These are phyloP conservation scores for Scleropages formosus DNA, from an alignment of 2,797 vertebrate genomes.

Conservation along the genomic window DNA sequence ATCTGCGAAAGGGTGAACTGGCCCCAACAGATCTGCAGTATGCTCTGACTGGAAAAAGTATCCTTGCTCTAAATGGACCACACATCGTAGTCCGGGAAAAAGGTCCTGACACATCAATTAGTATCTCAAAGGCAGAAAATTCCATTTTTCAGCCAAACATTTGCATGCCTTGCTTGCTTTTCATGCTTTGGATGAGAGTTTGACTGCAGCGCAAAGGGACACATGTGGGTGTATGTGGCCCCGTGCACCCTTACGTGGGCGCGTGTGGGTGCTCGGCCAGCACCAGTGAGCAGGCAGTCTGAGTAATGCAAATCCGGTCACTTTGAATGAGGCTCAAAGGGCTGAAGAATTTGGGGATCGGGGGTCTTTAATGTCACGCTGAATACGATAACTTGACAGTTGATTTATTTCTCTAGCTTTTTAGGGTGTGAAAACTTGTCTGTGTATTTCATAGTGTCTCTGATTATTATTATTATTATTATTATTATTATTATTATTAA, in stretches of 20 bases:
- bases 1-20: no score
- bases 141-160: background rate
- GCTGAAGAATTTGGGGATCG: background rate
- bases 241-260: background rate
- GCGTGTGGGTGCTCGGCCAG: conserved; percentile 3
- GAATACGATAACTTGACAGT: no score
- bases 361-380: background rate
- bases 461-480: no score
- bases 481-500: no score
- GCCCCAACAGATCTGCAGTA: no score
- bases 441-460: no score
- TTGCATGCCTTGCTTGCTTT: background rate
- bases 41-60: no score
- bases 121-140: background rate
- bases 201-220: background rate
- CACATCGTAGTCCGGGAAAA: no score
- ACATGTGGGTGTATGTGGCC: conserved; percentile 1
- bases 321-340: conserved; percentile 1
- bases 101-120: background rate
- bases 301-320: background rate
- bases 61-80: no score
- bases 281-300: conserved; percentile 11
- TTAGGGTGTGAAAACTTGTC: background rate
- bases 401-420: background rate
- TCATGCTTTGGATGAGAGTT: background rate